Evolutionary conservation across 37 sponge, comb jelly and placozoan genomes (phyloP).

Genomic region (Bolinopsis microptera): DNA sequence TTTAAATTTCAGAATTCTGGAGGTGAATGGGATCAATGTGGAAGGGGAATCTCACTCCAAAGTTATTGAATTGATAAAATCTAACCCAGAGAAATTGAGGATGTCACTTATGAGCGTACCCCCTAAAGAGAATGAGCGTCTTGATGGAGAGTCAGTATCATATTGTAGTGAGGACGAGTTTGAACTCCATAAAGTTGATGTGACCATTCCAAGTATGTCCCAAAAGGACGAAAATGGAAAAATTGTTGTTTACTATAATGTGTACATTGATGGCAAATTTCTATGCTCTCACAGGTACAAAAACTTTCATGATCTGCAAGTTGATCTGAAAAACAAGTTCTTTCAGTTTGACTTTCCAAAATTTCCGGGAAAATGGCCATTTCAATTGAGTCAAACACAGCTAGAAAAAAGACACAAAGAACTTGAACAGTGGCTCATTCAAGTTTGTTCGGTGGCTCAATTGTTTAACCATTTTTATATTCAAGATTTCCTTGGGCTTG

Average conservation of each 20-base stretch:
- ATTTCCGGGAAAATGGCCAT: slow-evolving; percentile 93
- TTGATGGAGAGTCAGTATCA: slow-evolving; percentile 37
- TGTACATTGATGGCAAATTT: slow-evolving; percentile 66
- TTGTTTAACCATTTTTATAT: slow-evolving; percentile 57
- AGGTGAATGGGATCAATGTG: slow-evolving; percentile 75
- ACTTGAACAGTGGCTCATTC: slow-evolving; percentile 88
- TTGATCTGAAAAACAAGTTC: slow-evolving; percentile 88
- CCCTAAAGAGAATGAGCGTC: slow-evolving; percentile 57
- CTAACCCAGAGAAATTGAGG: background rate
- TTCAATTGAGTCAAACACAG: slow-evolving; percentile 79
- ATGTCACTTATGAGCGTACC: slow-evolving; percentile 50
- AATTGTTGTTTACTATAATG: slow-evolving; percentile 58
- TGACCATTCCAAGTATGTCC: slow-evolving; percentile 66
- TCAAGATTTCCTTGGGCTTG: background rate
- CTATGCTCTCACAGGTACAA: slow-evolving; percentile 67
- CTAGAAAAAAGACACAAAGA: slow-evolving; percentile 82
- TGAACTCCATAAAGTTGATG: slow-evolving; percentile 18
- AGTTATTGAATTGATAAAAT: slow-evolving; percentile 59
- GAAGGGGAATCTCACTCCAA: slow-evolving; percentile 33
- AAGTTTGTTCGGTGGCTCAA: slow-evolving; percentile 71
- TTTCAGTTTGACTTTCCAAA: slow-evolving; percentile 85
- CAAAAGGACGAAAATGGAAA: slow-evolving; percentile 36
- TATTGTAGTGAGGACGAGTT: background rate
- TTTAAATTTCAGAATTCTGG: slow-evolving; percentile 74
- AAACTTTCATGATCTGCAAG: slow-evolving; percentile 48